Evolutionary conservation across 1,140 invertebrate species (phyloP), one percentile per base, ranked within the genome.

Genomic region (Saccostrea cuccullata): DNA sequence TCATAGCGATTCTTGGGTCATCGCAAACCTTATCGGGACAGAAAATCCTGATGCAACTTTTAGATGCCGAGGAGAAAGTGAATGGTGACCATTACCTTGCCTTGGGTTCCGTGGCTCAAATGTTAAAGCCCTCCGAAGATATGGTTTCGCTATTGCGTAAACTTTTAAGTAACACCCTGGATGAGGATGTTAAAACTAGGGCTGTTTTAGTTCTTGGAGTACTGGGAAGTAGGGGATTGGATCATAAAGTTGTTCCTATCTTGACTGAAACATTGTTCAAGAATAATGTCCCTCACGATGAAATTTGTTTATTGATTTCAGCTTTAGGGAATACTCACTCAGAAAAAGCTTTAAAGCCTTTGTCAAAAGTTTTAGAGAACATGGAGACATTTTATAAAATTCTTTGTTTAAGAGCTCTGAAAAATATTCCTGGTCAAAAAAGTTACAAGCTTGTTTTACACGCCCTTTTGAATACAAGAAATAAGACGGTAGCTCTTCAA

Each of bases 261-360:
- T 23, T 84, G 5, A 84, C 20, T 55, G 40, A 11, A 23, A 20
- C 23, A 30, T 20, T 84, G 11, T n/a, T 9, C 23, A 55, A 55
- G 15, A 55, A 55, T 55, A 20, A 84, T 55, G 82, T 55, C 17
- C 40, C 20, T 11, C 40, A 84, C 11, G 82, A 84, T 8, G 82
- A 56, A 26, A 84, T 20, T 9, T 84, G 40, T 55, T n/a, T 20
- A 12, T n/a, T 84, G 9, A 84, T 84, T n/a, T 55, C 82, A 12
- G 82, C 82, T 55, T 84, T 84, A 84, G 82, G 82, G 20, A 84
- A 84, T 56, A 84, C 55, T 23, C 82, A 84, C 23, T 84, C 82
- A 3, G 55, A 84, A 55, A 84, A n/a, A 5, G 82, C 82, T 2
- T 12, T 2, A 55, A 12, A 36, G 55, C 6, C 55, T 55, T 84